Evolutionary conservation across 2,888 invertebrate species (phyloP).

Genomic region (Glaucopsyche alexis): DNA sequence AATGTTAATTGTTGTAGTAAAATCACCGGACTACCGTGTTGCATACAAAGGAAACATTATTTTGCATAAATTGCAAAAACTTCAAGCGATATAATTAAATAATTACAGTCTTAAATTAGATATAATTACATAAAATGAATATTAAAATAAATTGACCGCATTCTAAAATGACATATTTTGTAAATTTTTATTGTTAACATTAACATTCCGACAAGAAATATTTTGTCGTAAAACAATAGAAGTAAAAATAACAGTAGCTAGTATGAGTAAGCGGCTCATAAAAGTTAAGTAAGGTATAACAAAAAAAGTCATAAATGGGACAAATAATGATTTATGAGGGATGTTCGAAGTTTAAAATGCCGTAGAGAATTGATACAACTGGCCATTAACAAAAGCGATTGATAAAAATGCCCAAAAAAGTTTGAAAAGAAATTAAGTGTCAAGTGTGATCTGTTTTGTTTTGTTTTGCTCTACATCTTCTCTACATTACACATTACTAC

Average conservation of each 20-base stretch:
- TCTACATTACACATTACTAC: not conserved
- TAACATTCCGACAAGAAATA: not conserved
- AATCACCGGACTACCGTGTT: constrained; percentile 14
- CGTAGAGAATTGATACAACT: constrained; percentile 21
- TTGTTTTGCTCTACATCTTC: not conserved
- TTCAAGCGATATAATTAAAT: not conserved
- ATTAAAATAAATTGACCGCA: not conserved
- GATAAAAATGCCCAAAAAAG: not conserved
- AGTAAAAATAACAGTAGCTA: not conserved
- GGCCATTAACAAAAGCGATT: constrained; percentile 31
- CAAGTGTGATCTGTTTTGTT: not conserved
- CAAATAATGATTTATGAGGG: constrained; percentile 1
- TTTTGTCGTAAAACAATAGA: not conserved
- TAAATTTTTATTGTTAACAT: no score
- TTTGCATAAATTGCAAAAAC: constrained; percentile 9
- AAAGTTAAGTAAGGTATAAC: constrained; percentile 1
- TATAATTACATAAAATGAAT: not conserved
- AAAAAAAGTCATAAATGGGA: constrained; percentile 7
- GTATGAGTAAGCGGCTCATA: not conserved
- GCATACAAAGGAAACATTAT: constrained; percentile 20
- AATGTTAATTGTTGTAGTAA: not conserved
- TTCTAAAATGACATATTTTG: not conserved
- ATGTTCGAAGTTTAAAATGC: constrained; percentile 12
- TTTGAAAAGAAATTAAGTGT: not conserved
- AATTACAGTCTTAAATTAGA: not conserved